A percentile compares a stretch with the other conserved stretches of the same genome.
Evolutionary conservation across 2,113 vertebrate genomes (phyloP).

Genomic region (Eretmochelys imbricata): DNA sequence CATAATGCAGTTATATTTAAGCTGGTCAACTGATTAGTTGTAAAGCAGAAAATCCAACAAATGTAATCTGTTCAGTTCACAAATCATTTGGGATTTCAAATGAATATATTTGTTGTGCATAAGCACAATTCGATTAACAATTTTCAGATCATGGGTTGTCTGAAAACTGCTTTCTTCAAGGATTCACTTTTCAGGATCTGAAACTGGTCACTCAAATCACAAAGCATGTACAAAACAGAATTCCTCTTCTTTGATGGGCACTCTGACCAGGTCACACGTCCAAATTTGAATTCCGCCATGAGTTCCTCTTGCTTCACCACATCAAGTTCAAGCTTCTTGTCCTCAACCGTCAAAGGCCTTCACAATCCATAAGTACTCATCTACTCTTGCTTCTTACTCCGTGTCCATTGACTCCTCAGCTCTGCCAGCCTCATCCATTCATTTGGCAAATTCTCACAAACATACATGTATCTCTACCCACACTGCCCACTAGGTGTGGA

Average conservation of each 20-base stretch:
- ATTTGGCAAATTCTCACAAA: rapidly evolving
- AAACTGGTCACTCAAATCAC: rapidly evolving
- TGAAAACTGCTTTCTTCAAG: neutral
- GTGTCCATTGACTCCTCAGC: neutral
- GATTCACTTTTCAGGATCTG: neutral
- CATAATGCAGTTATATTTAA: neutral
- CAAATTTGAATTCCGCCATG: neutral
- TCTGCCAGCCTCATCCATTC: rapidly evolving
- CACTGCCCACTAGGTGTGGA: neutral
- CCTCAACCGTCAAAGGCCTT: neutral
- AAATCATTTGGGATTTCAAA: neutral
- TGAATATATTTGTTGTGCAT: neutral
- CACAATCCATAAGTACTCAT: neutral
- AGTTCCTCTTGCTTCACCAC: neutral
- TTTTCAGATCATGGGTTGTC: neutral
- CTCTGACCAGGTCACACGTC: neutral
- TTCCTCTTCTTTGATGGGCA: neutral
- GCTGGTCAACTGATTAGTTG: conserved; percentile 17
- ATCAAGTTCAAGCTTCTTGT: neutral
- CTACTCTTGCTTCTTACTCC: neutral
- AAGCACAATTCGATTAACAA: neutral
- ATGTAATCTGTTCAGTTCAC: neutral
- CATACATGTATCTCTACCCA: rapidly evolving
- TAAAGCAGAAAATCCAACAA: neutral
- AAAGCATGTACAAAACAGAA: neutral